These are phyloP conservation scores for Anorthoa munda DNA, from an alignment of 2,888 invertebrate genomes.

Conservation along the genomic window DNA sequence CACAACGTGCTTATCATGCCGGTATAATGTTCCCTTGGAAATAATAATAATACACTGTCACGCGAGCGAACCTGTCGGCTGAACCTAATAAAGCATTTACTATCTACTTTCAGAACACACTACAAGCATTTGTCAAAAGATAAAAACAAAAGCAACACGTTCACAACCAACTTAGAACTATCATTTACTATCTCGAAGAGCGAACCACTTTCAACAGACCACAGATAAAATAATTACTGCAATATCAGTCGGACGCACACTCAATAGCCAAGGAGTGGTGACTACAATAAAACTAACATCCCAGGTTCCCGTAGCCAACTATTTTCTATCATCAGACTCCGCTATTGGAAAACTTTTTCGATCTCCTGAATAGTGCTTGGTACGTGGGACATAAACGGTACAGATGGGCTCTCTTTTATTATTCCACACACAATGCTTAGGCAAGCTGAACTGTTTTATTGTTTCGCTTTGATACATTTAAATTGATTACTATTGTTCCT, in stretches of 20 bases:
- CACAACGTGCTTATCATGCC: no score
- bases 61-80: no score
- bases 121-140: conserved; percentile 4
- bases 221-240: conserved; percentile 66
- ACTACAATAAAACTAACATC: conserved; percentile 83
- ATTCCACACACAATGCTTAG: conserved; percentile 83
- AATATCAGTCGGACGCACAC: conserved; percentile 54
- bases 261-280: conserved; percentile 63
- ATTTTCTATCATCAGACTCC: conserved; percentile 86
- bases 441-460: conserved; percentile 81
- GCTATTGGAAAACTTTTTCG: conserved; percentile 90
- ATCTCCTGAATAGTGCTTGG: conserved; percentile 85
- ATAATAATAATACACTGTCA: no score
- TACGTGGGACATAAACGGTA: conserved; percentile 86
- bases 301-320: conserved; percentile 79
- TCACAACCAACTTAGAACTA: conserved; percentile 34
- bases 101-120: not conserved
- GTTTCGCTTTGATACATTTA: conserved; percentile 72
- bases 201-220: conserved; percentile 39
- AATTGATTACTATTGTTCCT: conserved; percentile 73
- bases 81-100: no score
- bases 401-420: conserved; percentile 82
- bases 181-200: conserved; percentile 38
- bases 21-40: no score
- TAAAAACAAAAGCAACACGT: conserved; percentile 22